Evolutionary conservation across 2,113 vertebrate genomes (phyloP), one percentile per base, ranked within the genome.

Genomic region (Camelus bactrianus): DNA sequence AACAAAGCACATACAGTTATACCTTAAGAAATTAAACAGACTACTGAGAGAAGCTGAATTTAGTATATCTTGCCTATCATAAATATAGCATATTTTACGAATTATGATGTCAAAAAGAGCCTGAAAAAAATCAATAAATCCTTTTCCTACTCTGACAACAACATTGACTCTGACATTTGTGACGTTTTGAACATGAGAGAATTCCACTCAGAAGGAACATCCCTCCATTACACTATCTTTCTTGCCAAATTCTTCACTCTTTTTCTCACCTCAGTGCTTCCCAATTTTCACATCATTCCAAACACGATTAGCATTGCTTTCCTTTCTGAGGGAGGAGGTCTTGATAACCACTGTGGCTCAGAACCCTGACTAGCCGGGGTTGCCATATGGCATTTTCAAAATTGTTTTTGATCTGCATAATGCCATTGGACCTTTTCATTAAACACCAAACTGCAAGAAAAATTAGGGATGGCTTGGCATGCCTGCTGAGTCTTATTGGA

Each of bases 361-460:
- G 69, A 96, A 80, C 48, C 70, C 96, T 90, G 89, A 69, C 83
- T 85, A 56, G n/a, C 77, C 88, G 76, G 56, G 35, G 85, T 77
- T 93, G 26, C 65, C 86, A 96, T 81, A 91, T 94, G 96, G 81
- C 76, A 84, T 95, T 89, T 96, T 92, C 70, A 77, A 85, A 93
- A 94, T 70, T 85, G 62, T 95, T 94, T 82, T 95, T 64, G 13
- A 91, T 94, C n/a, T 91, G 65, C 81, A 85, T 94, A 93, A 94
- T 89, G 85, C n/a, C 91, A 89, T 35, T 4, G 1, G 64, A 75
- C n/a, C 60, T 95, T 91, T 93, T 96, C 81, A 94, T 89, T 89
- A 85, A 89, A 86, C 52, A 93, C n/a, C 58, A 85, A 92, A 80
- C 30, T 62, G 72, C 58, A 89, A 76, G 62, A 72, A 93, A 67